These are phyloP conservation scores for Agrenia bidenticulata DNA, from an alignment of 2,888 invertebrate species.

Conservation along the genomic window DNA sequence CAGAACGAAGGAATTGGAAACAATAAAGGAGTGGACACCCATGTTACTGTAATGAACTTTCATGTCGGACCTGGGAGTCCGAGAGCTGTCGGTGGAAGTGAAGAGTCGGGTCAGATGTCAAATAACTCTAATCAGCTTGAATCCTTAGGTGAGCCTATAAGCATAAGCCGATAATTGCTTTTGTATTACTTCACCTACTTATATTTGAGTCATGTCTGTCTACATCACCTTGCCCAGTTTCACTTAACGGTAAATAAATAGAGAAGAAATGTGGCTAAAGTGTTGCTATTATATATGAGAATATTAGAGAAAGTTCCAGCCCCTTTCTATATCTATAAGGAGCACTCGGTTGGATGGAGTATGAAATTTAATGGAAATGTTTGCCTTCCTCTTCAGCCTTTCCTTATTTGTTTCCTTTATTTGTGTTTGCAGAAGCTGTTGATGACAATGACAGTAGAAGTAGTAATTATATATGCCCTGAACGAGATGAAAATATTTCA, in stretches of 20 bases:
- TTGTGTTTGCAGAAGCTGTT: conserved; percentile 30
- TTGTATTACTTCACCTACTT: too few species aligned
- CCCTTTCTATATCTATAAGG: too few species aligned
- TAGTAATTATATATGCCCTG: conserved; percentile 33
- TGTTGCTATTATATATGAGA: too few species aligned
- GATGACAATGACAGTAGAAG: conserved; percentile 24
- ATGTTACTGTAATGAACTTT: conserved; percentile 39
- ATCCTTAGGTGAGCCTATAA: conserved; percentile 32
- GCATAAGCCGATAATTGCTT: not conserved
- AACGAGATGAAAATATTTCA: conserved; percentile 34
- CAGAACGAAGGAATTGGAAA: not conserved
- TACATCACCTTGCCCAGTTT: too few species aligned
- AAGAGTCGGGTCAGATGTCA: conserved; percentile 13
- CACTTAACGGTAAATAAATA: too few species aligned
- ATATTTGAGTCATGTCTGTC: too few species aligned
- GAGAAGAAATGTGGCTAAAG: too few species aligned
- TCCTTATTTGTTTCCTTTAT: not conserved
- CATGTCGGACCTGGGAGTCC: conserved; percentile 26
- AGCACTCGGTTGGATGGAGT: not conserved
- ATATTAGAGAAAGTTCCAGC: too few species aligned
- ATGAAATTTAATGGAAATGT: not conserved
- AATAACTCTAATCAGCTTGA: conserved; percentile 36
- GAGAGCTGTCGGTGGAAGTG: too few species aligned
- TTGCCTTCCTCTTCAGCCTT: not conserved
- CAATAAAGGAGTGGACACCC: conserved; percentile 17